Evolutionary conservation across 2,113 vertebrate genomes (phyloP).

Genomic region (Otocyon megalotis): DNA sequence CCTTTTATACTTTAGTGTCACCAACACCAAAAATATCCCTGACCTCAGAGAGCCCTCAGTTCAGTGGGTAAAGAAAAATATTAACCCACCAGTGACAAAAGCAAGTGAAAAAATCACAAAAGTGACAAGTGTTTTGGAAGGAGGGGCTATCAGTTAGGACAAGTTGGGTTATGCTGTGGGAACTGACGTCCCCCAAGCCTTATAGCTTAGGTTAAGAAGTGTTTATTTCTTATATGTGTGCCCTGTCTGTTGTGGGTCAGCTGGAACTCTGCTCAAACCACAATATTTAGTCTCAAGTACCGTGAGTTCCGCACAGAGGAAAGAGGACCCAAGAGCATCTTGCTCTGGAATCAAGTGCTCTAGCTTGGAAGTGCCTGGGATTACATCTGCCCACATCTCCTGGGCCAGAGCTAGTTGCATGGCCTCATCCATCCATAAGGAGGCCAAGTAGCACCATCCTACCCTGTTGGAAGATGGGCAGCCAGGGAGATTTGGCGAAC

Average conservation of each 20-base stretch:
- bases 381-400: neutral
- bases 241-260: neutral
- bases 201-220: neutral
- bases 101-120: neutral
- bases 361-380: neutral
- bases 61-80: neutral
- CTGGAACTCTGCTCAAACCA: neutral
- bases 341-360: neutral
- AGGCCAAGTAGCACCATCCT: neutral
- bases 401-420: neutral
- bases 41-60: neutral
- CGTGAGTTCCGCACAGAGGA: neutral
- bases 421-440: neutral
- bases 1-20: no score
- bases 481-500: neutral
- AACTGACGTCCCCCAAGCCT: neutral
- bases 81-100: neutral
- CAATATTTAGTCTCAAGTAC: neutral
- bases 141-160: neutral
- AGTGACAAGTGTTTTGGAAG: neutral
- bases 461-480: neutral
- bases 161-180: neutral
- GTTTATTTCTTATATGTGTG: neutral
- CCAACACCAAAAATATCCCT: neutral
- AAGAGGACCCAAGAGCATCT: neutral